phyloP scores from a whole-genome alignment of 2,888 invertebrate genomes.

The Cacoxenus indagator region DNA sequence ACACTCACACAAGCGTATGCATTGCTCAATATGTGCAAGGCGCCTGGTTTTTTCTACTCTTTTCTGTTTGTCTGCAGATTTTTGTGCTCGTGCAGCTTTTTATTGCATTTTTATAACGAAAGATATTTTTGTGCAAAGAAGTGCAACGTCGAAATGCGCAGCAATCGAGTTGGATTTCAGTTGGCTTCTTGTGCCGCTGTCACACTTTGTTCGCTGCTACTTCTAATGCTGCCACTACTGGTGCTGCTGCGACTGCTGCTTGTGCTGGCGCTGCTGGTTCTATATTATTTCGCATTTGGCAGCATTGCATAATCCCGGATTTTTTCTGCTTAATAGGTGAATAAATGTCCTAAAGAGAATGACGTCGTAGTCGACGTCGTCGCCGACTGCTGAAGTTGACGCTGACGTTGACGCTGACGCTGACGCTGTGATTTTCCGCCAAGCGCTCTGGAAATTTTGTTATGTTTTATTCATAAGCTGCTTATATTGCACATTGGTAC shows the following conservation, averaged over 20 bases:
- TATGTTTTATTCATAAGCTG: slow-evolving; percentile 22
- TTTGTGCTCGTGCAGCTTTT: slow-evolving; percentile 12
- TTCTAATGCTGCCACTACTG: neutral
- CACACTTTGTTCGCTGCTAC: neutral
- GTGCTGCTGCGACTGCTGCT: neutral
- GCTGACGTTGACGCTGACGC: neutral
- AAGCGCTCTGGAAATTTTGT: neutral
- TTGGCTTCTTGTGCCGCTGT: neutral
- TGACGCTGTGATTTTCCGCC: slow-evolving; percentile 5
- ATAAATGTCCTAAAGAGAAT: slow-evolving; percentile 15
- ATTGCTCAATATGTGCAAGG: slow-evolving; percentile 7
- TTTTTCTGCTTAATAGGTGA: slow-evolving; percentile 20
- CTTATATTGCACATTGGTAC: slow-evolving; percentile 5
- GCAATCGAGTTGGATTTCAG: neutral
- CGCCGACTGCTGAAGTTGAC: neutral
- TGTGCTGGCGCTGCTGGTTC: neutral
- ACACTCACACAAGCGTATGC: neutral
- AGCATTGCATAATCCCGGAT: slow-evolving; percentile 14
- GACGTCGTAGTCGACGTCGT: neutral
- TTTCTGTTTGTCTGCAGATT: slow-evolving; percentile 4
- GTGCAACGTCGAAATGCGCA: neutral
- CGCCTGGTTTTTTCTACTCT: neutral
- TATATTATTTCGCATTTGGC: neutral
- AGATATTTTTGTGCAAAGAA: slow-evolving; percentile 9
- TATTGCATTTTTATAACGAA: slow-evolving; percentile 23